These are phyloP conservation scores for Yponomeuta cagnagella DNA, from an alignment of 2,888 invertebrate species.

Conservation along the genomic window DNA sequence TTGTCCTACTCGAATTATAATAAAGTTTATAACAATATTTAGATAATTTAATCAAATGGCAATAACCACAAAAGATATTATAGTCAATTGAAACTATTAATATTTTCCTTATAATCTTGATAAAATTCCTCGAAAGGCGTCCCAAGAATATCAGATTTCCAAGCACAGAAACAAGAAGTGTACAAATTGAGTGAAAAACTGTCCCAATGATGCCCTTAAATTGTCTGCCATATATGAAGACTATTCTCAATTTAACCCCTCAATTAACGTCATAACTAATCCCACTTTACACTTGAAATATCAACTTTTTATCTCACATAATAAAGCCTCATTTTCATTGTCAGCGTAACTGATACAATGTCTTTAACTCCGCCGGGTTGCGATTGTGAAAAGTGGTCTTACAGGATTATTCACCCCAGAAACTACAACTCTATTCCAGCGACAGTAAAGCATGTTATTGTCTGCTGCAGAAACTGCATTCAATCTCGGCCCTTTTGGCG, in stretches of 20 bases:
- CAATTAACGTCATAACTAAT: conserved; percentile 43
- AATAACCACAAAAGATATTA: background rate
- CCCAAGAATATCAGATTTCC: conserved; percentile 11
- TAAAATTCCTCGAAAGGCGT: background rate
- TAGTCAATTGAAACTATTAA: background rate
- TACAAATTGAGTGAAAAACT: conserved; percentile 57
- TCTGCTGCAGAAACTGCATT: conserved; percentile 32
- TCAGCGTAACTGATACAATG: conserved; percentile 36
- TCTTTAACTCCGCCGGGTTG: conserved; percentile 35
- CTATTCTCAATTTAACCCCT: conserved; percentile 45
- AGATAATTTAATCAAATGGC: background rate
- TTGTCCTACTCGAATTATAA: background rate
- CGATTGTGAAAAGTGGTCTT: conserved; percentile 45
- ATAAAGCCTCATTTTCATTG: conserved; percentile 44
- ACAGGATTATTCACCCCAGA: conserved; percentile 43
- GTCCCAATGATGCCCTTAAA: conserved; percentile 51
- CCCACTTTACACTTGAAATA: conserved; percentile 33
- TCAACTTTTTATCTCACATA: conserved; percentile 39
- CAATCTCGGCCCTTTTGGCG: conserved; percentile 17
- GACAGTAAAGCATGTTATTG: conserved; percentile 56
- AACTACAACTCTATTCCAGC: conserved; percentile 62
- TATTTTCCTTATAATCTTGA: background rate
- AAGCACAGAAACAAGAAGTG: conserved; percentile 37
- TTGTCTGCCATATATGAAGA: conserved; percentile 46
- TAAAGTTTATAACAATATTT: background rate